phyloP scores from a whole-genome alignment of 2,888 invertebrate genomes.

The Deilephila porcellus region DNA sequence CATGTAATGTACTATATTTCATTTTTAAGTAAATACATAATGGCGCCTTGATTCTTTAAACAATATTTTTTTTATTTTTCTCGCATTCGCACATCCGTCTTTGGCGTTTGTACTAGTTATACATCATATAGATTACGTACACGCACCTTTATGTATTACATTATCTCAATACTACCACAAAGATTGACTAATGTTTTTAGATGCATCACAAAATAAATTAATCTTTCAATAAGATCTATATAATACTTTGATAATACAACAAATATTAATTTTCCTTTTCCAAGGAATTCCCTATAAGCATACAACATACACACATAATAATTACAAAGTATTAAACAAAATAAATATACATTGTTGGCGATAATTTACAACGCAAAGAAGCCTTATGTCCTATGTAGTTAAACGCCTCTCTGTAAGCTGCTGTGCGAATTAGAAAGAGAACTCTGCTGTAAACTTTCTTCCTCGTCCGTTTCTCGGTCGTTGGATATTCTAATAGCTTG shows the following conservation, averaged over 20 bases:
- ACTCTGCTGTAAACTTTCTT: constrained; percentile 71
- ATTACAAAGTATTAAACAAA: neutral
- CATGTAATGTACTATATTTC: neutral
- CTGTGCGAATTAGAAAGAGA: constrained; percentile 73
- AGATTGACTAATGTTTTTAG: constrained; percentile 11
- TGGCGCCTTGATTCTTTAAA: neutral
- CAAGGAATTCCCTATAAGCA: neutral
- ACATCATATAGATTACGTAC: neutral
- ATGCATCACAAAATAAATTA: neutral
- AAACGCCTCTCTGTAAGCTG: constrained; percentile 75
- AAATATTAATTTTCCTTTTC: constrained; percentile 21
- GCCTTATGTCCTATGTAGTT: constrained; percentile 34
- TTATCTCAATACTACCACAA: constrained; percentile 21
- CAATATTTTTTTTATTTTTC: neutral
- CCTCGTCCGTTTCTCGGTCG: constrained; percentile 93
- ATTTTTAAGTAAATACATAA: neutral
- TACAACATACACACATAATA: neutral
- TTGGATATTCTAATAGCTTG: constrained; percentile 96
- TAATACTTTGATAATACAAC: constrained; percentile 32
- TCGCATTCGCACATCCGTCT: neutral
- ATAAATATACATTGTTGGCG: constrained; percentile 17
- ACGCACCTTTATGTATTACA: constrained; percentile 12
- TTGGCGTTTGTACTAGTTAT: neutral
- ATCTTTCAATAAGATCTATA: constrained; percentile 5
- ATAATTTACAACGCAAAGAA: constrained; percentile 16